Percentiles rank a stretch among this genome's conserved stretches.
phyloP scores from a whole-genome alignment of 2,113 vertebrate species.

The Pelobates fuscus region DNA sequence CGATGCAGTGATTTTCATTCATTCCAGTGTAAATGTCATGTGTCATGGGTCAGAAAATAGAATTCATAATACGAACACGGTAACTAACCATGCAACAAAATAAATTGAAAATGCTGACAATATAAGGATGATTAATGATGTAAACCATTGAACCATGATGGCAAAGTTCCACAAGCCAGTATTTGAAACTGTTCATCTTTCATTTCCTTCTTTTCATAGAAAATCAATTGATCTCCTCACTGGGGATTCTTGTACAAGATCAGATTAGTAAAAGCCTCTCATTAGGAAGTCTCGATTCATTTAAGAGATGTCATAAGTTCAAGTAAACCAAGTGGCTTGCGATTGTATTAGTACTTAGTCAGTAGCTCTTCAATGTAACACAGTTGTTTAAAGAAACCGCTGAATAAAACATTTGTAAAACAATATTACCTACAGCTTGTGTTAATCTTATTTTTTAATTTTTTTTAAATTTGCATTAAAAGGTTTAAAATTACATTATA shows the following conservation, averaged over 20 bases:
- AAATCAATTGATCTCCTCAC: slow-evolving; percentile 42
- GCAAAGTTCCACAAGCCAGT: slow-evolving; percentile 18
- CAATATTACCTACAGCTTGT: no score
- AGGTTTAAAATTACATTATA: no score
- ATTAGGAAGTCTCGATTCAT: slow-evolving; percentile 40
- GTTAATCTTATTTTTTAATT: no score
- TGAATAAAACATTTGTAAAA: no score
- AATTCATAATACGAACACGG: slow-evolving; percentile 24
- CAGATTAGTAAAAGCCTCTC: slow-evolving; percentile 26
- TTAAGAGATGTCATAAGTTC: slow-evolving; percentile 34
- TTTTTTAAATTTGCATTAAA: no score
- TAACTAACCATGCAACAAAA: slow-evolving; percentile 37
- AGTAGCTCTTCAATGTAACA: background rate
- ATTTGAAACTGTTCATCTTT: slow-evolving; percentile 40
- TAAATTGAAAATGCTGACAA: slow-evolving; percentile 34
- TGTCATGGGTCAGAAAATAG: slow-evolving; percentile 34
- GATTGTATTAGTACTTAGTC: background rate
- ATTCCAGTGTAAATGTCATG: slow-evolving; percentile 43
- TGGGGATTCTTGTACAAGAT: slow-evolving; percentile 18
- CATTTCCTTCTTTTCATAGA: slow-evolving; percentile 43
- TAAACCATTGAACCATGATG: slow-evolving; percentile 38
- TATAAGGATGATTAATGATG: slow-evolving; percentile 46
- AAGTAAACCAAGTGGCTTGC: background rate
- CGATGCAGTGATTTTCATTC: background rate
- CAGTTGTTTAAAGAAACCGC: no score